phyloP scores from a whole-genome alignment of 1,140 invertebrate genomes.

The Parasteatoda tepidariorum region DNA sequence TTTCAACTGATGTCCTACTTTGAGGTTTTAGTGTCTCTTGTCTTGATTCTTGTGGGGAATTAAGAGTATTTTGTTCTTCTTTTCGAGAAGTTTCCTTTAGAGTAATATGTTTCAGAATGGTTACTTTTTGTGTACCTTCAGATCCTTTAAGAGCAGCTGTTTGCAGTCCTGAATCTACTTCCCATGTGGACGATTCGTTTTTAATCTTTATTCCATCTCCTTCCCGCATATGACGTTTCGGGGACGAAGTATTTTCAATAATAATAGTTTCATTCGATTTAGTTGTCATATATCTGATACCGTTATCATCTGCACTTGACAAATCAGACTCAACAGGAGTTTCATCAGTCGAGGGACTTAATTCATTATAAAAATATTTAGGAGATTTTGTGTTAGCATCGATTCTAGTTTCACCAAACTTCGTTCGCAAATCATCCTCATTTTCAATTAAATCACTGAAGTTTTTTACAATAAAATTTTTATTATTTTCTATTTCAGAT shows the following conservation, averaged over 20 bases:
- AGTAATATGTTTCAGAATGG: constrained; percentile 2
- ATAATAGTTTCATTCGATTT: not conserved
- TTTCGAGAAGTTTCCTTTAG: not conserved
- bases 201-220: too few species aligned
- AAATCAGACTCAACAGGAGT: not conserved
- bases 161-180: not conserved
- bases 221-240: too few species aligned
- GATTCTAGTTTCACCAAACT: too few species aligned
- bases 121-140: constrained; percentile 21
- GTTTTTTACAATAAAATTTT: too few species aligned
- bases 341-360: too few species aligned
- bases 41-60: not conserved
- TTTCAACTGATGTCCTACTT: not conserved
- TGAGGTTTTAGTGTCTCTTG: not conserved
- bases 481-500: too few species aligned
- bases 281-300: not conserved
- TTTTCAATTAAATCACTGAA: too few species aligned
- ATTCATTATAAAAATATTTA: too few species aligned
- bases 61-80: constrained; percentile 16
- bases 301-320: not conserved
- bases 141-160: not conserved
- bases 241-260: not conserved
- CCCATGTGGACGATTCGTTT: not conserved
- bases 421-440: too few species aligned
- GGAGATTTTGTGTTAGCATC: too few species aligned